phyloP scores from a whole-genome alignment of 2,797 vertebrate species.

The Petrocephalus schoutedeni region DNA sequence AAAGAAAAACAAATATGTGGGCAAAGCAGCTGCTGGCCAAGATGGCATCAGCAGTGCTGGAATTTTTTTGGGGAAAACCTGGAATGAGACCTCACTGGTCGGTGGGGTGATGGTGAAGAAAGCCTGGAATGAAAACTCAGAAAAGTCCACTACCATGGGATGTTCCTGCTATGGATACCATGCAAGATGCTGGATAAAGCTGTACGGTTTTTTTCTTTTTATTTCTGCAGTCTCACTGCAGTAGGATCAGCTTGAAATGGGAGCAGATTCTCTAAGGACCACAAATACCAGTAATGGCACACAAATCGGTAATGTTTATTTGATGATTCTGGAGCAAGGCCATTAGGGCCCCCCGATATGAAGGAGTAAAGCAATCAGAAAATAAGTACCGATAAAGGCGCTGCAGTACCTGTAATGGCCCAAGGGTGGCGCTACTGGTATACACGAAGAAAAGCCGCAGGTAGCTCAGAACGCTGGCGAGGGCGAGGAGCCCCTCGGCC shows the following conservation, averaged over 20 bases:
- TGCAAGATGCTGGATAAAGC: not conserved
- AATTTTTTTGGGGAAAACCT: not conserved
- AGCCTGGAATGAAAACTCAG: not conserved
- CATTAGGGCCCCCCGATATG: not conserved
- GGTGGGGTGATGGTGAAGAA: not conserved
- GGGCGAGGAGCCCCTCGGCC: conserved; percentile 93
- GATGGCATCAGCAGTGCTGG: not conserved
- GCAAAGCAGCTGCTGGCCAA: not conserved
- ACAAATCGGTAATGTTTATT: not conserved
- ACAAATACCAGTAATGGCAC: not conserved
- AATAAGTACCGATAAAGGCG: conserved; percentile 91
- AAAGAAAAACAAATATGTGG: not conserved
- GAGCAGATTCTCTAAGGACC: not conserved
- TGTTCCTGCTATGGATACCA: not conserved
- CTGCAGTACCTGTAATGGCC: conserved; percentile 82
- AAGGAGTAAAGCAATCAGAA: not conserved
- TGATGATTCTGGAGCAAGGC: not conserved
- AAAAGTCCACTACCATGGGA: not conserved
- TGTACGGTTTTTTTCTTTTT: not conserved
- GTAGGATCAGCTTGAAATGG: not conserved
- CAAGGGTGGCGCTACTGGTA: conserved; percentile 95
- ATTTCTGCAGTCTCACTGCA: not conserved
- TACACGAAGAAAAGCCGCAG: conserved; percentile 99
- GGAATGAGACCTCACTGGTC: not conserved
- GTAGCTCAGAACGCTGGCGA: conserved; percentile 93